These are phyloP conservation scores for Pinctada fucata DNA, from an alignment of 2,888 invertebrate genomes.

Conservation along the genomic window DNA sequence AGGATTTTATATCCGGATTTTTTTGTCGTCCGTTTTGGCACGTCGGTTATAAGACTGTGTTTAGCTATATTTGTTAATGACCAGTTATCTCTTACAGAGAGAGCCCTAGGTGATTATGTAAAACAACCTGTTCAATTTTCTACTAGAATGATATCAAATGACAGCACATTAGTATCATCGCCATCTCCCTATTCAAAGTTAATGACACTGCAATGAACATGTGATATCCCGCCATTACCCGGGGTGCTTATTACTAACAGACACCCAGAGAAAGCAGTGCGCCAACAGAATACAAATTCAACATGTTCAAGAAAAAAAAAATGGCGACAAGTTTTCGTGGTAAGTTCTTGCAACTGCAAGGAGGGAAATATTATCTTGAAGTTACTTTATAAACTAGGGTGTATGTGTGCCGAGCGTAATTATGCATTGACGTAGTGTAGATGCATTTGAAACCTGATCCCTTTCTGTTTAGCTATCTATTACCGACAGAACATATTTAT, in stretches of 20 bases:
- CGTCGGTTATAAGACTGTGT: too few relatives aligned
- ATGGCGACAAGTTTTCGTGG: too few relatives aligned
- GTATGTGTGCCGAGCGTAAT: too few relatives aligned
- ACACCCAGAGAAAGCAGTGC: background rate
- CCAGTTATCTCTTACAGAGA: background rate
- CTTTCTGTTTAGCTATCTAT: conserved; percentile 14
- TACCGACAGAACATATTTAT: conserved; percentile 23
- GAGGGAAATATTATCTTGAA: too few relatives aligned
- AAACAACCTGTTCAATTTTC: conserved; percentile 18
- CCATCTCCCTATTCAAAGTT: background rate
- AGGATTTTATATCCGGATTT: too few relatives aligned
- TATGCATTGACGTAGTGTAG: too few relatives aligned
- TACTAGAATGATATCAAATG: conserved; percentile 2
- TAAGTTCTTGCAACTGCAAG: too few relatives aligned
- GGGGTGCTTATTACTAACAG: background rate
- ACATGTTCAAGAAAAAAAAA: background rate
- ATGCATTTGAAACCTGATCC: conserved; percentile 12
- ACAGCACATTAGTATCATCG: conserved; percentile 1
- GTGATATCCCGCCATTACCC: background rate
- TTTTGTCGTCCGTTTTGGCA: too few relatives aligned
- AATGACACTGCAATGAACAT: conserved; percentile 5
- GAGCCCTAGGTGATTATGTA: conserved; percentile 10
- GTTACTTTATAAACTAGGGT: too few relatives aligned
- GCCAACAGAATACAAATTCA: conserved; percentile 4
- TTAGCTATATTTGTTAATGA: conserved; percentile 10